Base-by-base conservation (phyloP, 2,888 invertebrate genomes). In the Drosophila macrospina region DNA sequence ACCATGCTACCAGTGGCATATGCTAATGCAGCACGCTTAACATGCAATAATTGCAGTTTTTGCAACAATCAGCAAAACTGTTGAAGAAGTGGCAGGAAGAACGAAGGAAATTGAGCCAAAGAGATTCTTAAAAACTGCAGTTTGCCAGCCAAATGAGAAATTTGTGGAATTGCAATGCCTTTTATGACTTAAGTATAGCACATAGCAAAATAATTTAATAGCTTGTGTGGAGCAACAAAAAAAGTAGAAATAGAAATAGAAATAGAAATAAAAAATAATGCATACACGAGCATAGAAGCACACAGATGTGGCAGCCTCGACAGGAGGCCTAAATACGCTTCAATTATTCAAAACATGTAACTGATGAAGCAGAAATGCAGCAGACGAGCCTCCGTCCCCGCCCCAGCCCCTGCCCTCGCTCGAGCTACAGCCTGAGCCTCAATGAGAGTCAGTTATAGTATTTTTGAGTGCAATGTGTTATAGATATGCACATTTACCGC, bases 301-400 rank as follows among this genome's bases (percentile, higher is more conserved):
- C 15, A 26, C 6, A 5, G 52, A 4, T 41, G 36, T 24, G 59
- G 37, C 20, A 26, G 56, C 52, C 16, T 34, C 16, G 13, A 20
- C 36, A 54, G 57, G 11, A 69, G 69, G 66, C 56, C 78, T 78
- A 83, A 85, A 83, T 83, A 80, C 83, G 83, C 88, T 78, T 89
- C 88, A 88, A 89, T 88, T 88, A 88, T 88, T 88, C 88, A 88
- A 81, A 85, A 81, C 88, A 88, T 88, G 90, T 89, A 88, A 88
- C 88, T 90, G 89, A 88, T 88, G 88, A 87, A 89, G 90, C 87
- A 86, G 80, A 89, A 89, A 79, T 85, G 74, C 67, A 68, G 69
- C 69, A 72, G 64, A 67, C 59, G 55, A 68, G 60, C 51, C 55
- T 36, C 65, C n/a, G n/a, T n/a, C n/a, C n/a, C n/a, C n/a, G n/a